These are phyloP conservation scores for Stegophylla sp. DNA, from an alignment of 2,888 invertebrate species.

Conservation along the genomic window DNA sequence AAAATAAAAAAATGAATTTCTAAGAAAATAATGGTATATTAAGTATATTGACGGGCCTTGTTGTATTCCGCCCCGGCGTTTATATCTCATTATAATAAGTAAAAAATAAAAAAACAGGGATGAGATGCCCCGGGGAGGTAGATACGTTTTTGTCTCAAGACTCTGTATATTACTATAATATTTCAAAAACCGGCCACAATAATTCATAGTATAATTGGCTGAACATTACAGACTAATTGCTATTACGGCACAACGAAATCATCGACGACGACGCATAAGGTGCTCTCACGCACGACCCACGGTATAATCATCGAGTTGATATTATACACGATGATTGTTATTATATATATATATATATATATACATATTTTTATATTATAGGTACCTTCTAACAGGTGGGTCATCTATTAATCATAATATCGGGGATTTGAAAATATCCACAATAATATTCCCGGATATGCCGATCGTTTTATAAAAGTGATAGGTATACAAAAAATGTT, in stretches of 20 bases:
- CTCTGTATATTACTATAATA: neutral
- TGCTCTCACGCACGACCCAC: neutral
- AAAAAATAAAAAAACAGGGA: constrained; percentile 12
- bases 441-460: constrained; percentile 7
- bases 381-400: constrained; percentile 11
- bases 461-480: neutral
- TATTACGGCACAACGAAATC: constrained; percentile 13
- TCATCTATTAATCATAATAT: constrained; percentile 40
- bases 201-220: constrained; percentile 49
- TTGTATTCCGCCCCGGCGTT: constrained; percentile 5
- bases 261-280: constrained; percentile 26
- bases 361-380: neutral
- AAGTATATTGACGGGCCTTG: constrained; percentile 15
- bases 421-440: constrained; percentile 5
- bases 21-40: constrained; percentile 24
- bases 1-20: neutral
- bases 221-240: constrained; percentile 43
- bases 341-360: neutral
- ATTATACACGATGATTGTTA: neutral
- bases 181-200: constrained; percentile 30
- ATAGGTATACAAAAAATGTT: neutral
- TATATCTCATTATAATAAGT: constrained; percentile 34
- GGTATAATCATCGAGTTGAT: constrained; percentile 19
- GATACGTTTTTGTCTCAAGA: constrained; percentile 16
- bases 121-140: neutral